These are phyloP conservation scores for Microcebus lehilahytsara DNA, from an alignment of 2,113 vertebrate genomes.

Conservation along the genomic window DNA sequence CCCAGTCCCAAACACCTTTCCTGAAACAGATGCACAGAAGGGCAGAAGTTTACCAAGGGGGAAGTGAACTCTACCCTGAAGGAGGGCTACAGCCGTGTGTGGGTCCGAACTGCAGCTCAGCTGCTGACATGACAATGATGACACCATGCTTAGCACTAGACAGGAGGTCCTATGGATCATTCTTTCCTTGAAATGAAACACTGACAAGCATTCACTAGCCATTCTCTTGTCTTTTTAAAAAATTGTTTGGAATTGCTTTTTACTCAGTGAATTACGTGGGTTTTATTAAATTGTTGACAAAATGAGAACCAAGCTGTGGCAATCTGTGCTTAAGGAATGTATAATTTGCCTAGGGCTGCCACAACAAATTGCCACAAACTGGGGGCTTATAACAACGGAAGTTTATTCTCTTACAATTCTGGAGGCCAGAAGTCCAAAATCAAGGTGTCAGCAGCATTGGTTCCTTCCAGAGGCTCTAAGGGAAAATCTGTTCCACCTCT, in stretches of 20 bases:
- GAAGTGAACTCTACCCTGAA: background rate
- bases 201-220: background rate
- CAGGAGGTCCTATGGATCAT: background rate
- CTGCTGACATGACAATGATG: background rate
- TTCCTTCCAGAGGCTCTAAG: background rate
- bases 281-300: constrained; percentile 42
- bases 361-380: constrained; percentile 24
- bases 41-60: background rate
- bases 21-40: background rate
- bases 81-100: background rate
- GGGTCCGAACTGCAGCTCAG: background rate
- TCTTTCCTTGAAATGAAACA: constrained; percentile 29
- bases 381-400: constrained; percentile 24
- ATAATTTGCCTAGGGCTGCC: constrained; percentile 8
- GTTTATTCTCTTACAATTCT: constrained; percentile 1
- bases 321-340: constrained; percentile 22
- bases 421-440: background rate
- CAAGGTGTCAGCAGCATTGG: background rate
- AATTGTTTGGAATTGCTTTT: constrained; percentile 29
- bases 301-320: constrained; percentile 17
- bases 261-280: constrained; percentile 30
- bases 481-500: background rate
- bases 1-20: background rate
- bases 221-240: constrained; percentile 33
- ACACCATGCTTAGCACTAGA: background rate